Evolutionary conservation across 2,113 vertebrate genomes (phyloP), one percentile per base, ranked within the genome.

Genomic region (Notothenia rossii): DNA sequence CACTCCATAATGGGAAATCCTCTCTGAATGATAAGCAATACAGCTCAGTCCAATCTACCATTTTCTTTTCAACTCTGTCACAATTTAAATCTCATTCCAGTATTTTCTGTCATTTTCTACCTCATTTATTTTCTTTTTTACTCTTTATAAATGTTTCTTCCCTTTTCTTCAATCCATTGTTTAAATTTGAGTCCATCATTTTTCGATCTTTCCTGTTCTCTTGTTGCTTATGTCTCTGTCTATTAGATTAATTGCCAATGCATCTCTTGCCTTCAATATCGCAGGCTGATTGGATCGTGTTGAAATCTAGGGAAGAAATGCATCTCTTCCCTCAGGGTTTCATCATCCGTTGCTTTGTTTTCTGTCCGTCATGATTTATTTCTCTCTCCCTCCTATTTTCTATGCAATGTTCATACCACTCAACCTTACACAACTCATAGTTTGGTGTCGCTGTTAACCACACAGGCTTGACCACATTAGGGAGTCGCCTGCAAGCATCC

Each of bases 401-500:
- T 45, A 10, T 53, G 83, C 58, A 56, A 64, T 33, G 36, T 51
- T 59, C 75, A 77, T 60, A 70, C 69, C 55, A 40, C 55, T 82
- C 66, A 72, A 63, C 62, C 72, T 81, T 48, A 68, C 53, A 66
- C 87, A 73, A 82, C 36, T 70, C 61, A 79, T 71, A 65, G 68
- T 79, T 84, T 83, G 75, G 65, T 78, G 74, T 78, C 36, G 46
- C 77, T 43, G 75, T 86, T 72, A 81, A 87, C 77, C 54, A 15
- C 46, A 7, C 64, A 14, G 66, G 48, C 74, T 68, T 59, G 50
- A 84, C 81, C 78, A 83, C 83, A 83, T 90, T 62, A 79, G 68
- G 84, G 48, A 89, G 68, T 73, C 43, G 75, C 75, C 81, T 86
- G 83, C 72, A 50, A 87, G 90, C 64, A 58, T 89, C 79, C 53